Percentiles rank a stretch among this genome's conserved stretches.
Conservation (phyloP, 2,888 invertebrate genomes). For the Steinernema carpocapsae region DNA sequence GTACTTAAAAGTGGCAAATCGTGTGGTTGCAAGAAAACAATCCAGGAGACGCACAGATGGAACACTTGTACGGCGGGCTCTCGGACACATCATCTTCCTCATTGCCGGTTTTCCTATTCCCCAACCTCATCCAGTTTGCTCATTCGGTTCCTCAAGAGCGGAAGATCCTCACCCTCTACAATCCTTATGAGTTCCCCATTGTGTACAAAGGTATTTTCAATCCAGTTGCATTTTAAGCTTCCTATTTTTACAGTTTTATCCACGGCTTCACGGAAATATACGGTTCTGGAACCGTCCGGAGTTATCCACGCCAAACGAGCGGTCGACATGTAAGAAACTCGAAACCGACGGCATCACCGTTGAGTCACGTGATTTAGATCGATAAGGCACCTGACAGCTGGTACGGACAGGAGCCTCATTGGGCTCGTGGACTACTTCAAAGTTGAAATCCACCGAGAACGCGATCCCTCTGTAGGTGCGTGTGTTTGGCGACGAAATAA, state of each 20-base stretch:
- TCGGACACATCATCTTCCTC: not conserved
- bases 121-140: not conserved
- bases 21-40: no score
- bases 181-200: slow-evolving; percentile 37
- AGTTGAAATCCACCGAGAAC: slow-evolving; percentile 18
- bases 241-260: slow-evolving; percentile 29
- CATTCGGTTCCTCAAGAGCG: not conserved
- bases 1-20: no score
- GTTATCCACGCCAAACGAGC: not conserved
- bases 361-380: not conserved
- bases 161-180: slow-evolving; percentile 36
- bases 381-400: slow-evolving; percentile 11
- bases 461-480: not conserved
- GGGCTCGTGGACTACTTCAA: slow-evolving; percentile 26
- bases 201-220: slow-evolving; percentile 22
- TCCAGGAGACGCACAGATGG: slow-evolving; percentile 2
- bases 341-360: not conserved
- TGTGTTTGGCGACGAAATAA: not conserved
- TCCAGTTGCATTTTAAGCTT: not conserved
- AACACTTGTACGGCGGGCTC: not conserved
- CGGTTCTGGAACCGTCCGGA: slow-evolving; percentile 11
- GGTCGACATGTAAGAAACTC: not conserved
- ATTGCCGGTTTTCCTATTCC: slow-evolving; percentile 10
- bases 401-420: not conserved
- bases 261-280: slow-evolving; percentile 33